Percentiles rank a stretch among this genome's conserved stretches.
Evolutionary conservation across 2,113 vertebrate genomes (phyloP).

Genomic region (Petroica traversi): DNA sequence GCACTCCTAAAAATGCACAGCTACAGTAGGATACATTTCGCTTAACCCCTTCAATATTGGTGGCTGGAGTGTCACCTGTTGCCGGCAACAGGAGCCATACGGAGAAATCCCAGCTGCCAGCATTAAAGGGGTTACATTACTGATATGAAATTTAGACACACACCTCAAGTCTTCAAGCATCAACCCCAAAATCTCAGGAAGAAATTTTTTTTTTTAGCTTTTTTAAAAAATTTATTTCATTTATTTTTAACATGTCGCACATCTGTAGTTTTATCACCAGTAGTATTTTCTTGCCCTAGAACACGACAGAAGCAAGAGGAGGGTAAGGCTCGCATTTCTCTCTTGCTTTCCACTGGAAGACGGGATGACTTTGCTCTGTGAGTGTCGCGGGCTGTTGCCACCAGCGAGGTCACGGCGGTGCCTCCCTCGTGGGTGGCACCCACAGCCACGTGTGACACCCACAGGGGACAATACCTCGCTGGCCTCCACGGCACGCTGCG

Average conservation of each 20-base stretch:
- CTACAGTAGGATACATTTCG: constrained; percentile 66
- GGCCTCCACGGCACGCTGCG: constrained; percentile 25
- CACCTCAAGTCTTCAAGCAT: constrained; percentile 66
- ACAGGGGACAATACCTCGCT: not conserved
- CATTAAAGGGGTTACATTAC: constrained; percentile 9
- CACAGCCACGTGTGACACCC: not conserved
- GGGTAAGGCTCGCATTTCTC: constrained; percentile 46
- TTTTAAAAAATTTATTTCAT: not conserved
- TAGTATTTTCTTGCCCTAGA: constrained; percentile 74
- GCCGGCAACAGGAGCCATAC: constrained; percentile 29
- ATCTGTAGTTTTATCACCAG: constrained; percentile 66
- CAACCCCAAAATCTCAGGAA: constrained; percentile 66
- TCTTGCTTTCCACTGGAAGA: constrained; percentile 65
- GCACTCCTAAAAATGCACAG: constrained; percentile 40
- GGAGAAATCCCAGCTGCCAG: constrained; percentile 30
- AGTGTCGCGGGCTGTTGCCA: not conserved
- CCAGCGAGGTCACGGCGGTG: not conserved
- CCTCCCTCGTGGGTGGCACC: not conserved
- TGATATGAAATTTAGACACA: constrained; percentile 48
- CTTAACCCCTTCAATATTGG: constrained; percentile 26
- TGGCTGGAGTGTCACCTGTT: not conserved
- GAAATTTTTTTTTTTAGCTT: not conserved
- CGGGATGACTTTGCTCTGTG: constrained; percentile 30
- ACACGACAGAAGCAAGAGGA: constrained; percentile 63
- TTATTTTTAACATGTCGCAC: constrained; percentile 43